These are phyloP conservation scores for Pseudococcus viburni DNA, from an alignment of 2,888 invertebrate genomes.

Conservation along the genomic window DNA sequence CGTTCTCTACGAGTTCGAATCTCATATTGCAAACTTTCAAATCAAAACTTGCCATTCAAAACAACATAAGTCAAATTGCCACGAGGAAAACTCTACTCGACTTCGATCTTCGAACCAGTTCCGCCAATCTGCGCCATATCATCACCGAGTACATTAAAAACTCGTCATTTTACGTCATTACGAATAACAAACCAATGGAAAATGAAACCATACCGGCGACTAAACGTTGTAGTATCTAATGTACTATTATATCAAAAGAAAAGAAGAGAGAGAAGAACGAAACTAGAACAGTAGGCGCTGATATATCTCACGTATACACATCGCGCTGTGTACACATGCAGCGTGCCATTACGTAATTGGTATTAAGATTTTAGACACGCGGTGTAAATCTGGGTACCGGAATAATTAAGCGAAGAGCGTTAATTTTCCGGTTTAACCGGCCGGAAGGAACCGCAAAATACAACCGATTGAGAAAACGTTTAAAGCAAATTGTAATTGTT, in stretches of 20 bases:
- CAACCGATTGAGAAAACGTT: conserved; percentile 43
- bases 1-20: not conserved
- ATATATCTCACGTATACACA: conserved; percentile 43
- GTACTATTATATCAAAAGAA: conserved; percentile 1
- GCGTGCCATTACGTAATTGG: not conserved
- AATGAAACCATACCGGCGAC: conserved; percentile 38
- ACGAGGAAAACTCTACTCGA: not conserved
- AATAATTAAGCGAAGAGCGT: conserved; percentile 61
- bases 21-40: not conserved
- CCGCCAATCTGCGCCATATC: not conserved
- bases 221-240: not conserved
- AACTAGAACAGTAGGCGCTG: conserved; percentile 45
- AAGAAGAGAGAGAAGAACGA: conserved; percentile 17
- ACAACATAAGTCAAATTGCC: not conserved
- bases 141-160: not conserved
- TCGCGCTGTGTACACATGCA: not conserved
- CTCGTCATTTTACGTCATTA: conserved; percentile 45
- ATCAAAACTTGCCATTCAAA: not conserved
- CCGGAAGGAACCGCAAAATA: conserved; percentile 58
- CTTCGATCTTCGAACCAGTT: not conserved
- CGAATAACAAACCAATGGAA: conserved; percentile 31
- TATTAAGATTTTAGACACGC: conserved; percentile 59
- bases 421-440: conserved; percentile 63
- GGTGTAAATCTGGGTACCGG: conserved; percentile 22
- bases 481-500: conserved; percentile 37